phyloP scores from a whole-genome alignment of 1,140 invertebrate genomes.

The Drosophila chauvacae region DNA sequence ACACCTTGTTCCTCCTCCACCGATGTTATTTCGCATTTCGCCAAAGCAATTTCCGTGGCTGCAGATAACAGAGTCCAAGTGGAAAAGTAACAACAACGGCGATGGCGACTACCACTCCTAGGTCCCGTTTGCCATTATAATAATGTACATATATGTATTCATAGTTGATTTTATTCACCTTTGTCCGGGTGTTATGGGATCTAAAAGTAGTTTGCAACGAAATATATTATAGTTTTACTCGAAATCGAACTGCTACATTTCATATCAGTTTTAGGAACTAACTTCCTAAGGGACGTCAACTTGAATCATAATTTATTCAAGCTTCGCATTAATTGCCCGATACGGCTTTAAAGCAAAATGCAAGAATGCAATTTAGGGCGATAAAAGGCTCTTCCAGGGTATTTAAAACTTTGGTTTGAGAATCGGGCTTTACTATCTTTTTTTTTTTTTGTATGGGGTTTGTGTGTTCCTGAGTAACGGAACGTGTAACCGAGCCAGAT shows the following conservation, averaged over 20 bases:
- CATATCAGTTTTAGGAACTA: background rate
- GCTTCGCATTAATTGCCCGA: no score
- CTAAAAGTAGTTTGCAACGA: background rate
- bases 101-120: conserved; percentile 25
- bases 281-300: background rate
- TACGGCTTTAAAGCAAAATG: background rate
- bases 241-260: background rate
- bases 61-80: conserved; percentile 30
- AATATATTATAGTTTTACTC: no score
- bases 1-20: background rate
- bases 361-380: background rate
- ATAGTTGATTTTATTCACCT: background rate
- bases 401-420: background rate
- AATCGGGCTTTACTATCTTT: background rate
- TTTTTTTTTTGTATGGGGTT: background rate
- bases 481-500: conserved; percentile 42
- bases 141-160: conserved; percentile 1
- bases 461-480: conserved; percentile 43
- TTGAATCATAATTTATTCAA: background rate
- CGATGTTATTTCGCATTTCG: conserved; percentile 14
- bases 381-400: background rate
- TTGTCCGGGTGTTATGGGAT: background rate
- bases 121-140: conserved; percentile 34
- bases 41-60: conserved; percentile 42
- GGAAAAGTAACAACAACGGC: conserved; percentile 20